Conservation (phyloP, 2,888 invertebrate genomes). For the Drosophila histrio region DNA sequence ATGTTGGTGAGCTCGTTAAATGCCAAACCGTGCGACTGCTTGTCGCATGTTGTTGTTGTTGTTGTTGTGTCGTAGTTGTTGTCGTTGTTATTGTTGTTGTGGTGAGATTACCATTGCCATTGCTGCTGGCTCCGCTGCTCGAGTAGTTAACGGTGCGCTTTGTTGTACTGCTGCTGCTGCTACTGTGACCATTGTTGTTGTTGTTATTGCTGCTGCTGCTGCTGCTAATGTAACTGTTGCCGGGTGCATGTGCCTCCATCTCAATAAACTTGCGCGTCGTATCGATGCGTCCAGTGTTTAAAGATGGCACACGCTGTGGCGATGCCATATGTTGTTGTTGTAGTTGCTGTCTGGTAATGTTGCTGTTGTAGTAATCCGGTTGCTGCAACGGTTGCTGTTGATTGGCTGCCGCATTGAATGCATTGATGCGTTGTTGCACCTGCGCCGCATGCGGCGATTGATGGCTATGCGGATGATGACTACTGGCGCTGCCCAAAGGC, state of each 20-base stretch:
- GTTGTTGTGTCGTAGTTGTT: conserved; percentile 35
- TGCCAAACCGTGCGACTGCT: conserved; percentile 84
- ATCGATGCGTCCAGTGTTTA: conserved; percentile 58
- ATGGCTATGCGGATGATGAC: conserved; percentile 51
- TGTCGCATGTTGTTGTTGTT: conserved; percentile 67
- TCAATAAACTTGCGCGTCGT: conserved; percentile 79
- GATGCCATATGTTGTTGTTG: conserved; percentile 43
- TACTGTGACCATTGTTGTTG: conserved; percentile 53
- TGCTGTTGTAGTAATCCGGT: conserved; percentile 64
- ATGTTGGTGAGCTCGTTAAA: conserved; percentile 73
- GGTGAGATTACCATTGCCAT: conserved; percentile 71
- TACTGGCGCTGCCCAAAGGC: conserved; percentile 75
- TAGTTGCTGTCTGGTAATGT: conserved; percentile 51
- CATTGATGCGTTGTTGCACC: conserved; percentile 81
- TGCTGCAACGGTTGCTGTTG: conserved; percentile 64
- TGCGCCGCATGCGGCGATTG: conserved; percentile 64
- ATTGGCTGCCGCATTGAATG: conserved; percentile 78
- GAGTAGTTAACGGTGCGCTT: conserved; percentile 64
- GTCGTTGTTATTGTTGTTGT: conserved; percentile 35
- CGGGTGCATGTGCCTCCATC: conserved; percentile 69
- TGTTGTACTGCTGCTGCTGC: conserved; percentile 54
- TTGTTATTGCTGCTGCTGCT: conserved; percentile 41
- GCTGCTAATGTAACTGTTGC: conserved; percentile 18
- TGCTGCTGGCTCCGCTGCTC: conserved; percentile 69
- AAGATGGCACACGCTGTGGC: conserved; percentile 63